phyloP scores from a whole-genome alignment of 2,888 invertebrate species.

The Scaptomyza caliginosa region DNA sequence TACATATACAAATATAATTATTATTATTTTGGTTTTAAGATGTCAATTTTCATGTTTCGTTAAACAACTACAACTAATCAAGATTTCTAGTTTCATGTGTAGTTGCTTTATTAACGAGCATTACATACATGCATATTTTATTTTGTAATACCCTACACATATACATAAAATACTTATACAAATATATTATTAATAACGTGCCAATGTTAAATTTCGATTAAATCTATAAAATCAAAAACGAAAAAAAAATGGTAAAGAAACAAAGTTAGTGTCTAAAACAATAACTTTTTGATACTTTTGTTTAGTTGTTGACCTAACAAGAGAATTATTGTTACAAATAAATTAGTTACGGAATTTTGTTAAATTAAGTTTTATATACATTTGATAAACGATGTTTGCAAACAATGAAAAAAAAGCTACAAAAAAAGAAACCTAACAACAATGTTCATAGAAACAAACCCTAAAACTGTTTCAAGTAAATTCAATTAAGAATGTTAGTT shows the following conservation, averaged over 20 bases:
- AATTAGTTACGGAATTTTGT: constrained; percentile 46
- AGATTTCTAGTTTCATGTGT: constrained; percentile 38
- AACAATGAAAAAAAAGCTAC: constrained; percentile 11
- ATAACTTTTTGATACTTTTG: constrained; percentile 43
- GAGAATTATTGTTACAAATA: constrained; percentile 36
- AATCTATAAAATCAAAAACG: constrained; percentile 23
- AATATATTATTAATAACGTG: constrained; percentile 66
- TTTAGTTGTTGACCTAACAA: constrained; percentile 43
- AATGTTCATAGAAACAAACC: too few species aligned
- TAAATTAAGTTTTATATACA: constrained; percentile 55
- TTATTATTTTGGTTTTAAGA: constrained; percentile 19
- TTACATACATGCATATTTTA: constrained; percentile 47
- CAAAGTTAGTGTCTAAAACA: constrained; percentile 29
- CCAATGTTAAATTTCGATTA: constrained; percentile 65
- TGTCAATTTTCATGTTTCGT: constrained; percentile 34
- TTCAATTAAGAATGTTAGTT: constrained; percentile 9
- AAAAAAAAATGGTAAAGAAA: constrained; percentile 33
- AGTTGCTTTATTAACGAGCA: constrained; percentile 24
- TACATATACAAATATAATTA: constrained; percentile 12
- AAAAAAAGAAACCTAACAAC: constrained; percentile 4
- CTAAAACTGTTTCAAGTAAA: neutral
- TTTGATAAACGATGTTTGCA: constrained; percentile 25
- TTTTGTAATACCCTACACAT: constrained; percentile 52
- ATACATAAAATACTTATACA: constrained; percentile 33
- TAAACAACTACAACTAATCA: constrained; percentile 21